phyloP scores from a whole-genome alignment of 2,797 vertebrate genomes.

The Serranus cabrilla region DNA sequence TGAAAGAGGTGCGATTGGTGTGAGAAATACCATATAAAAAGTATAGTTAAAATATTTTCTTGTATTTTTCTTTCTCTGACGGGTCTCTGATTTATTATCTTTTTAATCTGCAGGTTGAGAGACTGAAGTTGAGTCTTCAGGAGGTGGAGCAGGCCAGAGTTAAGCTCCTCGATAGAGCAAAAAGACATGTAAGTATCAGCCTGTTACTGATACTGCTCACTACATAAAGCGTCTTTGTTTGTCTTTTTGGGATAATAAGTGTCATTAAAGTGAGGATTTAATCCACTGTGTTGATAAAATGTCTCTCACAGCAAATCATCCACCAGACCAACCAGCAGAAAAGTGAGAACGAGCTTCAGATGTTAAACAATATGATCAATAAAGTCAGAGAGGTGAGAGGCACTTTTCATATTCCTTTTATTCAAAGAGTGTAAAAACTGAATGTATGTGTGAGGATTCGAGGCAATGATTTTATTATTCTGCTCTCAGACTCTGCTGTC shows the following conservation, averaged over 20 bases:
- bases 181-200: constrained; percentile 82
- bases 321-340: constrained; percentile 84
- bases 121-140: constrained; percentile 77
- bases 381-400: constrained; percentile 82
- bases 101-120: constrained; percentile 75
- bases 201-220: not conserved
- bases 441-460: not conserved
- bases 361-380: constrained; percentile 83
- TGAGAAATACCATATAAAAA: not conserved
- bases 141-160: constrained; percentile 77
- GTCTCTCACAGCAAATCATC: constrained; percentile 81
- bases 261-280: not conserved
- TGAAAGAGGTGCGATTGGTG: constrained; percentile 75
- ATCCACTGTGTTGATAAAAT: not conserved
- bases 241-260: not conserved
- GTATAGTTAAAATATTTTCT: too few relatives aligned
- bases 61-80: not conserved
- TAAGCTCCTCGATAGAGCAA: constrained; percentile 84
- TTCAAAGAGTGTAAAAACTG: not conserved
- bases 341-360: constrained; percentile 82
- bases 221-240: too few relatives aligned
- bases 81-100: not conserved
- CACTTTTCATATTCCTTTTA: not conserved
- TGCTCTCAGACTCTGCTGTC: constrained; percentile 80
- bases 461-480: not conserved